Conservation (phyloP, 2,113 vertebrate species). For the Vulpes vulpes region DNA sequence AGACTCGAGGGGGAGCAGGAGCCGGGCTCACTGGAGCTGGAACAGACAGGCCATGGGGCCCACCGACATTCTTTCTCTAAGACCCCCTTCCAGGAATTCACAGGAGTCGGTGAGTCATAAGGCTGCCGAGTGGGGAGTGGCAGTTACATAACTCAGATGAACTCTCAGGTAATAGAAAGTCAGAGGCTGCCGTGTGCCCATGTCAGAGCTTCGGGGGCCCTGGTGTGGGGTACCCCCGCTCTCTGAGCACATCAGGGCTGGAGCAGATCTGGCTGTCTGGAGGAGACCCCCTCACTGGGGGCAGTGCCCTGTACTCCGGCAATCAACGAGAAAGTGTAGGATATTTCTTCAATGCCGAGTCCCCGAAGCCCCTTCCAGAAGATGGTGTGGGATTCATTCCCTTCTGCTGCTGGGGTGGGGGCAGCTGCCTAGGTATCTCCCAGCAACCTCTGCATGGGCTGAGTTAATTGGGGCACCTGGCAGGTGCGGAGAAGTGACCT, state of each 20-base stretch:
- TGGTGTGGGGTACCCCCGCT: too few relatives aligned
- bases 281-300: not conserved
- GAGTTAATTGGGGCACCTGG: not conserved
- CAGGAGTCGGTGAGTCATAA: conserved; percentile 7
- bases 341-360: not conserved
- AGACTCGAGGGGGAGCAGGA: not conserved
- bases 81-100: conserved; percentile 65
- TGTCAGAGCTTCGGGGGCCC: not conserved
- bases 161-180: conserved; percentile 13
- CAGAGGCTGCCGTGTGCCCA: not conserved
- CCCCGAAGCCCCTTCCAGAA: not conserved
- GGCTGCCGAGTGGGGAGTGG: not conserved
- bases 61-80: not conserved
- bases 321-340: accelerated
- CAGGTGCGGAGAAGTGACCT: not conserved
- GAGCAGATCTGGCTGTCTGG: not conserved
- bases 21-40: not conserved
- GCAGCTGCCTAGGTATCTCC: not conserved
- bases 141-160: conserved; percentile 62
- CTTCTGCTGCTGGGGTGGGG: not conserved
- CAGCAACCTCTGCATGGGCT: not conserved
- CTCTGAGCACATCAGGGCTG: accelerated
- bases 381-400: too few relatives aligned
- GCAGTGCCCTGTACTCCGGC: not conserved
- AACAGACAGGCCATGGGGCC: accelerated